phyloP scores from a whole-genome alignment of 2,113 vertebrate species.

The Thymallus thymallus region DNA sequence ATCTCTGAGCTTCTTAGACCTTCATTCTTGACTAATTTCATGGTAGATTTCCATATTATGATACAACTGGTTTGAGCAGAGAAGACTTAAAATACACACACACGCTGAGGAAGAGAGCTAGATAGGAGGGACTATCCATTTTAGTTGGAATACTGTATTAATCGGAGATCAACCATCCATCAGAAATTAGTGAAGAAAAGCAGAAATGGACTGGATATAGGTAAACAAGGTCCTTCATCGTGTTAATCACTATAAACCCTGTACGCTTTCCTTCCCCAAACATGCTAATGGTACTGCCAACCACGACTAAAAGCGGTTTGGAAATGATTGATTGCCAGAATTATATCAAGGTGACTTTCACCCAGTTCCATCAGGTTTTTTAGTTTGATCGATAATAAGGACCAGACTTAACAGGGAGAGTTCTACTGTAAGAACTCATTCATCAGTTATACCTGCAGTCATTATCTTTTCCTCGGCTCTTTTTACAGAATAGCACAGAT shows the following conservation, averaged over 20 bases:
- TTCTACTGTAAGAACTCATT: conserved; percentile 57
- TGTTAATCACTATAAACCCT: conserved; percentile 70
- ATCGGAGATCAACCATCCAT: conserved; percentile 56
- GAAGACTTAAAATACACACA: conserved; percentile 15
- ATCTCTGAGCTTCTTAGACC: conserved; percentile 49
- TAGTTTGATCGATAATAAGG: conserved; percentile 76
- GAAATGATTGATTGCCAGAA: conserved; percentile 74
- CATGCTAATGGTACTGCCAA: conserved; percentile 76
- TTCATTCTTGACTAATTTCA: conserved; percentile 63
- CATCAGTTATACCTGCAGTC: conserved; percentile 49
- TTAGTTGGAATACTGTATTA: conserved; percentile 44
- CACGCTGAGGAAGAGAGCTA: conserved; percentile 6
- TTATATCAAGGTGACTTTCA: conserved; percentile 80
- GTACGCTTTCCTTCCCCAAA: conserved; percentile 64
- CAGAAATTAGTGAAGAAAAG: conserved; percentile 60
- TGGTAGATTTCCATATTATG: conserved; percentile 65
- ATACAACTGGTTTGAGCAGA: conserved; percentile 52
- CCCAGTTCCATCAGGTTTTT: conserved; percentile 70
- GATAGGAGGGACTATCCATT: conserved; percentile 32
- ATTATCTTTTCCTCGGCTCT: conserved; percentile 51
- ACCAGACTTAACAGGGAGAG: conserved; percentile 56
- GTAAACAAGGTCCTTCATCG: conserved; percentile 63
- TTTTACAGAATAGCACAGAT: not conserved
- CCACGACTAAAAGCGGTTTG: conserved; percentile 63
- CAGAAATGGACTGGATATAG: conserved; percentile 63